phyloP scores from a whole-genome alignment of 2,888 invertebrate genomes.

The Coleophora deauratella region DNA sequence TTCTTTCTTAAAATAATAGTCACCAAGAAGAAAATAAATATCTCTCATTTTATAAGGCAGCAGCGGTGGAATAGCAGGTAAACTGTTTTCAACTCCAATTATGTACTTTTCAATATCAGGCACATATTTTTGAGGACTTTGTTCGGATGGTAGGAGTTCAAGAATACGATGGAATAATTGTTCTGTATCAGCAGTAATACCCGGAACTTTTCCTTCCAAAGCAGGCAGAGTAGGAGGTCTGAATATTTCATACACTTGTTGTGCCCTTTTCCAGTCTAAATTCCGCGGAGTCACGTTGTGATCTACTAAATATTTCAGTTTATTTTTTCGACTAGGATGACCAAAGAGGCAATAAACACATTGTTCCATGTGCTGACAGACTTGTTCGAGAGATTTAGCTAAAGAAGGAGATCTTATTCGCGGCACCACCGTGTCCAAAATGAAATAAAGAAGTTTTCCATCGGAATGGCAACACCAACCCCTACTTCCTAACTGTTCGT shows the following conservation, averaged over 20 bases:
- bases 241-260: constrained; percentile 86
- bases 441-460: constrained; percentile 85
- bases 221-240: constrained; percentile 86
- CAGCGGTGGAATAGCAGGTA: constrained; percentile 68
- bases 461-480: constrained; percentile 86
- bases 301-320: constrained; percentile 77
- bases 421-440: constrained; percentile 82
- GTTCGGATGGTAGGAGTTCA: constrained; percentile 78
- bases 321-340: constrained; percentile 81
- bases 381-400: constrained; percentile 77
- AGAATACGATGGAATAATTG: constrained; percentile 81
- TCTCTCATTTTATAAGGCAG: constrained; percentile 78
- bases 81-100: constrained; percentile 71
- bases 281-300: constrained; percentile 82
- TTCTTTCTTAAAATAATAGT: constrained; percentile 92
- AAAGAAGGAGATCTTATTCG: constrained; percentile 78
- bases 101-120: constrained; percentile 80
- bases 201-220: constrained; percentile 82
- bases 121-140: constrained; percentile 77
- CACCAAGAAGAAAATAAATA: constrained; percentile 92
- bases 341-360: constrained; percentile 87
- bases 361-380: constrained; percentile 89
- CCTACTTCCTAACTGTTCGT: constrained; percentile 85
- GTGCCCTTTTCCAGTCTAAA: constrained; percentile 82
- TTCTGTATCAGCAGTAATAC: constrained; percentile 89